Conservation (phyloP, 2,113 vertebrate genomes). For the Thomomys bottae region DNA sequence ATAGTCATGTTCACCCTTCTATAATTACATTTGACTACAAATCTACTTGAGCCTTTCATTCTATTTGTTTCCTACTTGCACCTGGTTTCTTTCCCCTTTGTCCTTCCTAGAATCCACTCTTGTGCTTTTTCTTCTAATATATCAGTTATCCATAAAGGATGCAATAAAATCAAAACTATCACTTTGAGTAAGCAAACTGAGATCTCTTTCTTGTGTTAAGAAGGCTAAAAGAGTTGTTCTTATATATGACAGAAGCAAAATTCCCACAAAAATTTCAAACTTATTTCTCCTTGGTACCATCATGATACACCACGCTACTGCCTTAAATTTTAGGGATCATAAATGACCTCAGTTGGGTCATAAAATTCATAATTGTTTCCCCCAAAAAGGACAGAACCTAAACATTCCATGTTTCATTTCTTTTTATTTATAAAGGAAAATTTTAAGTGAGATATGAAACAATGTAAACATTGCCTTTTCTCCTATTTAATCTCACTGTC, state of each 20-base stretch:
- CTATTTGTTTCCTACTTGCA: neutral
- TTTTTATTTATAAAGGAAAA: slow-evolving; percentile 59
- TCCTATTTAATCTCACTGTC: slow-evolving; percentile 27
- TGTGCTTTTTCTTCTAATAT: slow-evolving; percentile 44
- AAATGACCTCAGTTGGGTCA: neutral
- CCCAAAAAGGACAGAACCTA: neutral
- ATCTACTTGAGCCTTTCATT: slow-evolving; percentile 67
- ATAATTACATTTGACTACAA: slow-evolving; percentile 77
- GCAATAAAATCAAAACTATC: slow-evolving; percentile 48
- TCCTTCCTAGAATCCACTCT: slow-evolving; percentile 36
- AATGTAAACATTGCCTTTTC: slow-evolving; percentile 36
- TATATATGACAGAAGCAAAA: neutral
- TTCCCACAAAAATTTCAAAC: neutral
- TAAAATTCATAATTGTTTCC: slow-evolving; percentile 17
- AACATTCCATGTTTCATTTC: neutral
- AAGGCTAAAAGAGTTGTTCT: neutral
- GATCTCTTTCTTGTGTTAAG: neutral
- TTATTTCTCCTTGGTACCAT: neutral
- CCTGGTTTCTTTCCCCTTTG: slow-evolving; percentile 17
- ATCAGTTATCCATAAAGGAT: neutral
- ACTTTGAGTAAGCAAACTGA: neutral
- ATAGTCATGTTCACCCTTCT: slow-evolving; percentile 85
- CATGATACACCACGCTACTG: neutral
- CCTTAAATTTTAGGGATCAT: slow-evolving; percentile 3
- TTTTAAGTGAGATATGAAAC: slow-evolving; percentile 44